Conservation (phyloP, 2,797 vertebrate species). For the Champsocephalus esox region DNA sequence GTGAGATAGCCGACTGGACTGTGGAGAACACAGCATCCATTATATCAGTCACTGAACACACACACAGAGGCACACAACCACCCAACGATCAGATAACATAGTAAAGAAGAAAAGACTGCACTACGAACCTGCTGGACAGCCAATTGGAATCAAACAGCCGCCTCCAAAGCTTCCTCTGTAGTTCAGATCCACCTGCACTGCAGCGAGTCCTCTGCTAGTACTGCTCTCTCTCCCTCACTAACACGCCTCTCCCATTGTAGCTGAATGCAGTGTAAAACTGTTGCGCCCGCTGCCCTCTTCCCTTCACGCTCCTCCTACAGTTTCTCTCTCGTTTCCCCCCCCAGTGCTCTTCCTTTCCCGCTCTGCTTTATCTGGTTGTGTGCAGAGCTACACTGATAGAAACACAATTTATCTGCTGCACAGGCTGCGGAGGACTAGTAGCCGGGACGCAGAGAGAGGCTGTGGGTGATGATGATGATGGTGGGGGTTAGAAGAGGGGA, state of each 20-base stretch:
- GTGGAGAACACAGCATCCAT: constrained; percentile 47
- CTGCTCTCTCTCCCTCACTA: constrained; percentile 58
- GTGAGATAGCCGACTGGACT: constrained; percentile 37
- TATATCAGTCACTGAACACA: constrained; percentile 37
- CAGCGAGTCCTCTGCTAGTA: constrained; percentile 56
- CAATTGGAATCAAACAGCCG: constrained; percentile 11
- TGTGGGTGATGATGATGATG: constrained; percentile 22
- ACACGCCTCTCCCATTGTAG: constrained; percentile 70
- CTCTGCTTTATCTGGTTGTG: constrained; percentile 43
- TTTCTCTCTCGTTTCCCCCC: neutral
- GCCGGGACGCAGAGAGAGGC: constrained; percentile 12
- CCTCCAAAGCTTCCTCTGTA: constrained; percentile 47
- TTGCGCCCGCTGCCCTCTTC: constrained; percentile 58
- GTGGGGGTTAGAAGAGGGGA: constrained; percentile 20
- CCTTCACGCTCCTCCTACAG: constrained; percentile 61
- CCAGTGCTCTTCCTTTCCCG: constrained; percentile 24
- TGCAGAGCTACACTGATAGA: constrained; percentile 14
- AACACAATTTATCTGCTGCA: constrained; percentile 55
- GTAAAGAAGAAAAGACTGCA: constrained; percentile 9
- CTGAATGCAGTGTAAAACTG: constrained; percentile 59
- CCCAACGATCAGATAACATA: neutral
- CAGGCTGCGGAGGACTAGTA: constrained; percentile 39
- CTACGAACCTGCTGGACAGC: constrained; percentile 68
- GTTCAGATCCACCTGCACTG: constrained; percentile 78
- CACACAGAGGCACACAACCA: constrained; percentile 5